Base-by-base conservation (phyloP, 1,140 invertebrate genomes). In the Scaptomyza montana region DNA sequence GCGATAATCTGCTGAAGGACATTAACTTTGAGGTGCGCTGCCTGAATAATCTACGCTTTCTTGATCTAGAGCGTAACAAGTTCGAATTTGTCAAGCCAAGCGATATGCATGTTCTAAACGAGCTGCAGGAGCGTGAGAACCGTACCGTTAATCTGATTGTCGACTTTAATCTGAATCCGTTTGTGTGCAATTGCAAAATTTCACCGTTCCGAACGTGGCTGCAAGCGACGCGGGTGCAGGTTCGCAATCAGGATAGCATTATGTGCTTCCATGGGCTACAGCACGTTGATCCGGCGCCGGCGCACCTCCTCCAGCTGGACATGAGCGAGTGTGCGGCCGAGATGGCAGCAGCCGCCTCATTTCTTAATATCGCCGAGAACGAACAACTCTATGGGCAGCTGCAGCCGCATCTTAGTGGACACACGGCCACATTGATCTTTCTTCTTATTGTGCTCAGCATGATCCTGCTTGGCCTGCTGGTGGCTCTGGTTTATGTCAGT, bases 41-140 rank as follows among this genome's bases (percentile, higher is more conserved):
- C 82, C 89, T 96, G 12, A 93, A 93, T 28, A 93, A 95, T 71
- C 82, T 97, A 25, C 87, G 94, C 47, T 95, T 95, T 81, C 90
- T 97, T 19, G 96, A 96, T 91, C 90, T 96, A 7, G 94, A 95
- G 77, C 92, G 93, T 8, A 97, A 97, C 77, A 94, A 94, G 63
- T 96, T 97, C 16, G 92, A 92, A 5, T 93, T 85, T 21, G 92
- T 97, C 1, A 92, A 92, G 92, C 93, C 45, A 80, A 92, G 69
- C 5, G 95, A 96, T 71, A 85, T 96, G 36, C 92, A 93, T 0
- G 78, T 91, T 9, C 92, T 96, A 12, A 95, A 96, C 73, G 87
- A 91, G 12, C 89, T 95, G 43, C 92, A 93, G 10, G 90, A 92
- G 6, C 72, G 86, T 0, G 80, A 84, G 1, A 86, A 92, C 63